These are phyloP conservation scores for Amorpha juglandis DNA, from an alignment of 2,888 invertebrate genomes.

Conservation along the genomic window DNA sequence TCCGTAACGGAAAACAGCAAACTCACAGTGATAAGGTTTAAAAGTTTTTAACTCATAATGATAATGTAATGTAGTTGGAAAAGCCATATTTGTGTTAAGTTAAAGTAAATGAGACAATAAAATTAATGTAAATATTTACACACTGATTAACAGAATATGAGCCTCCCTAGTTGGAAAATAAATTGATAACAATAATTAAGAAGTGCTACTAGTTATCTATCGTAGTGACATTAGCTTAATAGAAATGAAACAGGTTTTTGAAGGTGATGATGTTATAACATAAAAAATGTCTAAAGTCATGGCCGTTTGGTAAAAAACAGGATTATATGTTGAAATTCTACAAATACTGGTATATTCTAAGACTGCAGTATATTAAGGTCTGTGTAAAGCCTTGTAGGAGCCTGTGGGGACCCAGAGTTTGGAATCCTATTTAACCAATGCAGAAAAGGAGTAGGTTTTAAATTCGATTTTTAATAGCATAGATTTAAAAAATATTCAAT, in stretches of 20 bases:
- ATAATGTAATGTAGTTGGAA: no score
- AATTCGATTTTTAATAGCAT: no score
- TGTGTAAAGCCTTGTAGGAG: not conserved
- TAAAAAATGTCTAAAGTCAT: slow-evolving; percentile 29
- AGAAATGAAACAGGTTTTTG: slow-evolving; percentile 27
- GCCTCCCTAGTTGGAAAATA: not conserved
- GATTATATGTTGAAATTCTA: slow-evolving; percentile 6
- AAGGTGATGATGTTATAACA: slow-evolving; percentile 28
- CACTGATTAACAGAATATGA: not conserved
- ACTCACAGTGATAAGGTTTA: no score
- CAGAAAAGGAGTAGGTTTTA: no score
- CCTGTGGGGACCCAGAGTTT: no score
- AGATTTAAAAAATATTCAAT: no score
- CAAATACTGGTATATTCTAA: not conserved
- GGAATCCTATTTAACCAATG: no score
- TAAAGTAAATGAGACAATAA: not conserved
- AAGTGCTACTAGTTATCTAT: not conserved
- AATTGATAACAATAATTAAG: not conserved
- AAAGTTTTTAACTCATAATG: no score
- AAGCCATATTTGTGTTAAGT: not conserved
- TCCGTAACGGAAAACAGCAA: no score
- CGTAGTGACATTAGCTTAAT: slow-evolving; percentile 10
- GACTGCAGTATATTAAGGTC: not conserved
- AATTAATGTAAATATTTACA: not conserved
- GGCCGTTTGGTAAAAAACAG: slow-evolving; percentile 19